Evolutionary conservation across 2,797 vertebrate genomes (phyloP).

Genomic region (Emys orbicularis): DNA sequence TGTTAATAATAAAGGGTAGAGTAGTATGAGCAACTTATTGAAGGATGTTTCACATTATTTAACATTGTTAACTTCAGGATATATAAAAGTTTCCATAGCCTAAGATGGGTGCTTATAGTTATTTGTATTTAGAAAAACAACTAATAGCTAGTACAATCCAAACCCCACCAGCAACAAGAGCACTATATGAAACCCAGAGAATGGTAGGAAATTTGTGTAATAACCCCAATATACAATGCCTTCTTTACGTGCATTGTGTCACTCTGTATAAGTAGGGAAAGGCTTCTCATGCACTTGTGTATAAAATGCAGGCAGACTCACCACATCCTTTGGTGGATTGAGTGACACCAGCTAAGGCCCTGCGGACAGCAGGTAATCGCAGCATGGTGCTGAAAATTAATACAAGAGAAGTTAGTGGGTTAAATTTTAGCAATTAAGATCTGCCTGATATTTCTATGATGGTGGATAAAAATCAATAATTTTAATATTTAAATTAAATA

Average conservation of each 20-base stretch:
- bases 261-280: background rate
- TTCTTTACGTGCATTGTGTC: fast-evolving
- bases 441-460: background rate
- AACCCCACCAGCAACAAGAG: fast-evolving
- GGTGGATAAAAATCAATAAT: background rate
- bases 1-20: background rate
- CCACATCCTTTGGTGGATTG: conserved; percentile 79
- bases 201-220: fast-evolving
- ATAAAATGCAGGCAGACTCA: conserved; percentile 68
- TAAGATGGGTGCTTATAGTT: background rate
- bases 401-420: background rate
- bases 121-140: background rate
- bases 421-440: background rate
- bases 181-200: fast-evolving
- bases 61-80: background rate
- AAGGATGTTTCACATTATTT: background rate
- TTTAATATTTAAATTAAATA: background rate
- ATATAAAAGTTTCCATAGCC: background rate
- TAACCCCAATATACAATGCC: fast-evolving
- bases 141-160: fast-evolving
- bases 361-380: conserved; percentile 82
- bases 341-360: conserved; percentile 79
- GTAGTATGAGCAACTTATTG: background rate
- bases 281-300: background rate
- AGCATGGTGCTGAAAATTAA: conserved; percentile 84